Base-by-base conservation (phyloP, 1,140 invertebrate species). In the Cotesia vestalis region DNA sequence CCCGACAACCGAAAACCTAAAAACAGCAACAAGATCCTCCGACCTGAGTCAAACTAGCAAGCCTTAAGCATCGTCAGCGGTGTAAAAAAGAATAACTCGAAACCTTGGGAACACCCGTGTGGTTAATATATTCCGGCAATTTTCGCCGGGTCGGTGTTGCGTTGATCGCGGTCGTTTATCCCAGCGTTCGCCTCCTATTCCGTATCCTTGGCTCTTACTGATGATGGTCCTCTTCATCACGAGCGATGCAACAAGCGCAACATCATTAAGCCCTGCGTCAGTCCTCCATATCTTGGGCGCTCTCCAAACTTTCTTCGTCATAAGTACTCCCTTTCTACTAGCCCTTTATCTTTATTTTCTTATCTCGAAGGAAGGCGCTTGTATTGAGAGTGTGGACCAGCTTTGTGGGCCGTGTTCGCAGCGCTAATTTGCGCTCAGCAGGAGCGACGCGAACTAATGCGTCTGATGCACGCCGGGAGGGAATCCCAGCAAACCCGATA, bases 391-490 rank as follows among this genome's bases (percentile, higher is more conserved):
- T 57, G 61, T 53, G 20, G 53, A 51, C 46, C 35, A 34, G 63
- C 61, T 67, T 71, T 69, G 72, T 66, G 75, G 71, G 76, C 74
- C 73, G 71, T 77, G 72, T 74, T 75, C 78, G 72, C 52, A 76
- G 78, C 77, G 84, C 83, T 85, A 85, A 85, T 85, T 85, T 85
- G 81, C 81, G 80, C 84, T 51, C 84, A 85, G 84, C 84, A 70
- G 83, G 84, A 83, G 80, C 82, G 78, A 83, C 81, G 79, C 79
- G 78, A 83, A 84, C 83, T 81, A 85, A 85, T 84, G 83, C 83
- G 76, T 71, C 68, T 77, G 79, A 75, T 76, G 78, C 79, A 79
- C 80, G 79, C 82, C 80, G 77, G 78, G 80, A 81, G 79, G 79
- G 76, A 80, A 74, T 76, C 77, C 73, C 74, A 46, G 40, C 11